Evolutionary conservation across 1,140 invertebrate genomes (phyloP), one percentile per base, ranked within the genome.

Genomic region (Aleiodes sp.): DNA sequence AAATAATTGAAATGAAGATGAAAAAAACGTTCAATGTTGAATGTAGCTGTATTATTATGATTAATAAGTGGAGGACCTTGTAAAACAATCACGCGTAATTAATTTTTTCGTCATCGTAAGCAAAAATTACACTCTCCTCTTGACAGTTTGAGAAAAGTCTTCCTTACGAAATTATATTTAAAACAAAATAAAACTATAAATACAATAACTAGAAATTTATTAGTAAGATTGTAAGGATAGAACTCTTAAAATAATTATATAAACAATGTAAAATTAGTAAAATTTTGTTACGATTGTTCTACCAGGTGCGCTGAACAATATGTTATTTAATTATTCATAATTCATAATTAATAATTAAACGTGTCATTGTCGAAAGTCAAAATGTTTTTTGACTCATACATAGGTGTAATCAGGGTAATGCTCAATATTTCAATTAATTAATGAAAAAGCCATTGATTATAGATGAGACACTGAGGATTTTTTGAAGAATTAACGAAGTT

Each of bases 151-250:
- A 57, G 39, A 61, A 37, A 61, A 71, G 70, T 71, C 64, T 71
- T 71, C 70, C 64, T 62, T 62, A 66, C 29, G 26, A 52, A n/a
- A n/a, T n/a, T n/a, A n/a, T n/a, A n/a, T n/a, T n/a, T n/a, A n/a
- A n/a, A n/a, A n/a, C n/a, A n/a, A n/a, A n/a, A n/a, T n/a, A n/a
- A n/a, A n/a, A n/a, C n/a, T n/a, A 66, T 71, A 62, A 71, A 71
- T 70, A 70, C 63, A 70, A 70, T 70, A 70, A 70, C 60, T 70
- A 70, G 68, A 21, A 24, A 62, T 52, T 65, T 43, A 70, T 19
- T 65, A 65, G 52, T 37, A 9, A 37, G 9, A 24, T 52, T n/a
- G 21, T 52, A 52, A 52, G 46, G 19, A 52, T 46, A 52, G 9
- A n/a, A n/a, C 21, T 52, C 46, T 52, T 21, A 21, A 52, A 52